Evolutionary conservation across 2,888 invertebrate species (phyloP).

Genomic region (Catocala nupta): DNA sequence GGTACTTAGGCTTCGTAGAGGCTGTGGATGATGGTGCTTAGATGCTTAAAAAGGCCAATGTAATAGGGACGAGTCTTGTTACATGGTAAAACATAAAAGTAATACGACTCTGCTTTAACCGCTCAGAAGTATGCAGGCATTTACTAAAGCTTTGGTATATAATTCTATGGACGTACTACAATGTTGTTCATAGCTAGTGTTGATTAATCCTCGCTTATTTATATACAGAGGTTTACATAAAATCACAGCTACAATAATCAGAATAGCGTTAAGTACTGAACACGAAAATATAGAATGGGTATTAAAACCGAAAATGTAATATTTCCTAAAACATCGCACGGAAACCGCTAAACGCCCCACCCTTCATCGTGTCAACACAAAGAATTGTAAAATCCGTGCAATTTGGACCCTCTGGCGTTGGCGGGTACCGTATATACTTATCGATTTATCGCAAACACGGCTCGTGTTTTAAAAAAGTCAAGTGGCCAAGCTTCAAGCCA

Average conservation of each 20-base stretch:
- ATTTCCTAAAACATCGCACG: constrained; percentile 75
- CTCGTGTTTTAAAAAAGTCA: constrained; percentile 77
- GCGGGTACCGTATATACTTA: constrained; percentile 75
- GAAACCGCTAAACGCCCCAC: constrained; percentile 72
- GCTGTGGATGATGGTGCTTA: too few relatives aligned
- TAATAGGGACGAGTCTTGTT: too few relatives aligned
- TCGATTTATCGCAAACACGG: constrained; percentile 84
- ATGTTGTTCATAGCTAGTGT: too few relatives aligned
- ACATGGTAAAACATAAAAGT: too few relatives aligned
- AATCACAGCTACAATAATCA: constrained; percentile 22
- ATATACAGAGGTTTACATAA: too few relatives aligned
- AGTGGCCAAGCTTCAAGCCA: constrained; percentile 35
- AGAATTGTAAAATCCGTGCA: constrained; percentile 81
- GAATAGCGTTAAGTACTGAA: constrained; percentile 37
- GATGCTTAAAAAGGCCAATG: too few relatives aligned
- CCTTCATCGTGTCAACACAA: constrained; percentile 73
- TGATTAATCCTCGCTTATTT: too few relatives aligned
- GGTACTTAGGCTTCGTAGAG: too few relatives aligned
- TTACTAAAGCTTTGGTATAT: too few relatives aligned
- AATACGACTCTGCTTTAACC: too few relatives aligned
- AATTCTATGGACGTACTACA: too few relatives aligned
- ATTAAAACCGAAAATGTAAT: constrained; percentile 69
- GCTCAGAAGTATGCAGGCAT: too few relatives aligned
- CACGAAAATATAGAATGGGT: constrained; percentile 39
- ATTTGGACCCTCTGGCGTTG: constrained; percentile 81